These are phyloP conservation scores for Scaptomyza polygonia DNA, from an alignment of 2,888 invertebrate species.

Conservation along the genomic window DNA sequence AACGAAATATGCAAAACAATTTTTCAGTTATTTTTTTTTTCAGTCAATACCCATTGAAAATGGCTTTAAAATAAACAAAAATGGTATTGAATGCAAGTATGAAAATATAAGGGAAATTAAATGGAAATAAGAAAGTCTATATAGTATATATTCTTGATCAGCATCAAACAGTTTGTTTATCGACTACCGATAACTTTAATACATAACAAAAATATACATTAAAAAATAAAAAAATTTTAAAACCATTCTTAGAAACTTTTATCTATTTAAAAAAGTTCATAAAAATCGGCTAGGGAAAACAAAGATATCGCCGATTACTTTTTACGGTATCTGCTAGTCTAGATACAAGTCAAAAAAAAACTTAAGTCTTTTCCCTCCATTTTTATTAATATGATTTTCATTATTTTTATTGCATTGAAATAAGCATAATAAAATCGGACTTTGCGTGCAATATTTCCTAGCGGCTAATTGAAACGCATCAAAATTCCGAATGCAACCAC, in stretches of 20 bases:
- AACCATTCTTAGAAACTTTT: no score
- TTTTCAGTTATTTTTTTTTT: conserved; percentile 1
- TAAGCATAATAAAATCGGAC: no score
- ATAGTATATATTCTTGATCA: no score
- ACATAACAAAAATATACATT: no score
- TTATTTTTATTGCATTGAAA: no score
- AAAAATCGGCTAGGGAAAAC: background rate
- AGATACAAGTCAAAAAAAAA: no score
- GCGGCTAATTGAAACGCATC: conserved; percentile 19
- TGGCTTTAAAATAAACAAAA: background rate
- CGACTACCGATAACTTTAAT: no score
- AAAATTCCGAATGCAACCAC: conserved; percentile 21
- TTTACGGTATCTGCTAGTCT: no score
- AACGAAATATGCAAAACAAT: conserved; percentile 8
- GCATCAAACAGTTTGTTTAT: no score
- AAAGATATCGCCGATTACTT: background rate
- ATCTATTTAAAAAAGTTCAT: background rate
- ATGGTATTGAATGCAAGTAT: background rate
- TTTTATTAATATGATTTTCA: background rate
- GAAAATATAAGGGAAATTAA: background rate
- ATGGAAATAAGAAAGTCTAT: background rate
- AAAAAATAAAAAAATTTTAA: no score
- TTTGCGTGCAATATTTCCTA: background rate
- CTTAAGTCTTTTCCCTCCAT: background rate
- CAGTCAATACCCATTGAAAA: background rate